phyloP scores from a whole-genome alignment of 2,888 invertebrate species.

The Drosophila incognita region DNA sequence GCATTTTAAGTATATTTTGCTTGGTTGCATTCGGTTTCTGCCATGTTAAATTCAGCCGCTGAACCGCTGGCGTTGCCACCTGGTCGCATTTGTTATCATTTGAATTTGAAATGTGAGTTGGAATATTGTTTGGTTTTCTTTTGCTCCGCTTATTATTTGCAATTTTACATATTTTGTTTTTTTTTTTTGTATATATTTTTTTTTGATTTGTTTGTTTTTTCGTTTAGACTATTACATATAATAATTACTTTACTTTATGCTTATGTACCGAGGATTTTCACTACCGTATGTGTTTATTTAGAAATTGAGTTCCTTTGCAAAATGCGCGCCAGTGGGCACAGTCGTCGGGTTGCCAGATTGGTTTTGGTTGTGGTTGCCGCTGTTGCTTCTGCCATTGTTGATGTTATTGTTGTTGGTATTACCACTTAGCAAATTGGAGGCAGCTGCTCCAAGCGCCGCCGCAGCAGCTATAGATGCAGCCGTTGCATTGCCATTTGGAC shows the following conservation, averaged over 20 bases:
- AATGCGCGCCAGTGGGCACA: conserved; percentile 70
- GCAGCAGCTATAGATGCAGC: conserved; percentile 65
- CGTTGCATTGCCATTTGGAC: conserved; percentile 45
- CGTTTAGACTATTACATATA: conserved; percentile 64
- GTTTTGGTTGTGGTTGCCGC: conserved; percentile 43
- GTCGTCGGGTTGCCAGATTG: conserved; percentile 59
- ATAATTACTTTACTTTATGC: conserved; percentile 68
- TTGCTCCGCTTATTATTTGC: conserved; percentile 51
- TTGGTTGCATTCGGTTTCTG: conserved; percentile 19
- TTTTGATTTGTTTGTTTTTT: conserved; percentile 8
- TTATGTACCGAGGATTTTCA: conserved; percentile 78
- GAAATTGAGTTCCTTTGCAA: conserved; percentile 82
- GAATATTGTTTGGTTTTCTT: conserved; percentile 37
- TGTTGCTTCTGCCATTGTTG: not conserved
- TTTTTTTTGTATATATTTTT: conserved; percentile 22
- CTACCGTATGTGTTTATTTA: conserved; percentile 68
- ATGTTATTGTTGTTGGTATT: conserved; percentile 45
- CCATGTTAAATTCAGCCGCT: conserved; percentile 14
- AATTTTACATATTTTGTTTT: conserved; percentile 50
- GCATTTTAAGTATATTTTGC: conserved; percentile 60
- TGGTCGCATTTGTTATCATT: conserved; percentile 41
- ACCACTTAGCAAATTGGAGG: conserved; percentile 67
- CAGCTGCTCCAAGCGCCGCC: conserved; percentile 67
- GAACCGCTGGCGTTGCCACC: conserved; percentile 53
- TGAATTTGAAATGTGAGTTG: conserved; percentile 50